phyloP scores from a whole-genome alignment of 1,140 invertebrate genomes.

The Ostrea denselamellosa region DNA sequence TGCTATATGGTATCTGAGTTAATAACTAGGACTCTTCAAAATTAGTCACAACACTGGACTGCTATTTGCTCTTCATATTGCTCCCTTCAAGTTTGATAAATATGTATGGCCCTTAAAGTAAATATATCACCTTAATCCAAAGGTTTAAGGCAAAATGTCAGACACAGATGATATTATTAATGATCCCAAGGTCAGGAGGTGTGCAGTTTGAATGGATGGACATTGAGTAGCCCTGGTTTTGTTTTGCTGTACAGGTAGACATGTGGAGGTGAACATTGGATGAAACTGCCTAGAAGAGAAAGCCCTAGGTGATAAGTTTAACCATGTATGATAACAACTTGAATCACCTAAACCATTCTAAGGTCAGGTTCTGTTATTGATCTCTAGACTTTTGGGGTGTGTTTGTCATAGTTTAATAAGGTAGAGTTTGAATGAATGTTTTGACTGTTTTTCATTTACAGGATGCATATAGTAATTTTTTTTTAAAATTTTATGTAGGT shows the following conservation, averaged over 20 bases:
- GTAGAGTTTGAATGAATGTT: neutral
- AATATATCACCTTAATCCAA: slow-evolving; percentile 22
- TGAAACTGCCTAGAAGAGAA: neutral
- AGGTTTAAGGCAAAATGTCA: neutral
- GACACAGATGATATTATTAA: slow-evolving; percentile 16
- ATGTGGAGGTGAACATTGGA: neutral
- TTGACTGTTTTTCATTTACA: neutral
- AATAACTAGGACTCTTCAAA: slow-evolving; percentile 4
- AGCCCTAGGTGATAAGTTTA: slow-evolving; percentile 27
- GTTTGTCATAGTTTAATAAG: neutral
- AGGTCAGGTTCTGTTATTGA: neutral
- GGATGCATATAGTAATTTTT: neutral
- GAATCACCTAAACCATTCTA: neutral
- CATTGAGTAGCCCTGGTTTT: neutral
- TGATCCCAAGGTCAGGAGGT: neutral
- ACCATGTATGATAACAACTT: neutral
- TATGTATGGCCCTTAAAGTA: slow-evolving; percentile 2
- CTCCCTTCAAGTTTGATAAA: slow-evolving; percentile 23
- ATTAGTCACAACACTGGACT: neutral
- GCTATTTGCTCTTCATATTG: slow-evolving; percentile 14
- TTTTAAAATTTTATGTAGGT: neutral
- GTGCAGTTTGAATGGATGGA: neutral
- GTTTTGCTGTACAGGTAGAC: neutral
- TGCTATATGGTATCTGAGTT: neutral
- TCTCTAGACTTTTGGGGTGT: neutral